Conservation (phyloP, 2,888 invertebrate genomes). For the Eurytoma californica region DNA sequence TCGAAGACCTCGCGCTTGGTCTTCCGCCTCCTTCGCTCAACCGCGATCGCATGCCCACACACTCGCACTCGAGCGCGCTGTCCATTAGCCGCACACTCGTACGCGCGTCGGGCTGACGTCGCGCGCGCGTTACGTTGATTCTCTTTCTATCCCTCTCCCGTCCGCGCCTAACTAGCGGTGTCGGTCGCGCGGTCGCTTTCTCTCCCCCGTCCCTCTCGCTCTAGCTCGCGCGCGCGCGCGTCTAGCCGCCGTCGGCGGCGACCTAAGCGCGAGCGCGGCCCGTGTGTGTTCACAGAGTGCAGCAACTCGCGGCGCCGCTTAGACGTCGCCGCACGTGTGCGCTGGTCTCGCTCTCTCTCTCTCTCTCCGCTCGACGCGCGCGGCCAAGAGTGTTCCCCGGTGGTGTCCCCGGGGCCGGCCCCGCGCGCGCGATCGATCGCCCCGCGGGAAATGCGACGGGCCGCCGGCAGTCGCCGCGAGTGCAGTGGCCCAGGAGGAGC, state of each 20-base stretch:
- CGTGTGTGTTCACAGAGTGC: not conserved
- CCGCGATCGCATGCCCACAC: not conserved
- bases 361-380: not conserved
- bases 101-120: not conserved
- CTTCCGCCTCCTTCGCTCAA: not conserved
- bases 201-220: slow-evolving; percentile 9
- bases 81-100: not conserved
- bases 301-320: not conserved
- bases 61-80: not conserved
- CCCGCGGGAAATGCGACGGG: not conserved
- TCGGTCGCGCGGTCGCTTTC: not conserved
- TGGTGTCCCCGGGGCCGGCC: no score
- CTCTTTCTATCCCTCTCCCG: slow-evolving; percentile 19
- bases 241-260: not conserved
- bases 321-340: not conserved
- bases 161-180: not conserved
- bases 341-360: not conserved
- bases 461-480: not conserved
- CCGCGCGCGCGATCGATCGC: not conserved
- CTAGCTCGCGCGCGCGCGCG: not conserved
- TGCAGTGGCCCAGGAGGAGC: not conserved
- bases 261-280: not conserved
- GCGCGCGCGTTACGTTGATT: not conserved
- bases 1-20: slow-evolving; percentile 30
- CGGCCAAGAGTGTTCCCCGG: not conserved